Evolutionary conservation across 1,140 invertebrate species (phyloP).

Genomic region (Archivesica marissinica): DNA sequence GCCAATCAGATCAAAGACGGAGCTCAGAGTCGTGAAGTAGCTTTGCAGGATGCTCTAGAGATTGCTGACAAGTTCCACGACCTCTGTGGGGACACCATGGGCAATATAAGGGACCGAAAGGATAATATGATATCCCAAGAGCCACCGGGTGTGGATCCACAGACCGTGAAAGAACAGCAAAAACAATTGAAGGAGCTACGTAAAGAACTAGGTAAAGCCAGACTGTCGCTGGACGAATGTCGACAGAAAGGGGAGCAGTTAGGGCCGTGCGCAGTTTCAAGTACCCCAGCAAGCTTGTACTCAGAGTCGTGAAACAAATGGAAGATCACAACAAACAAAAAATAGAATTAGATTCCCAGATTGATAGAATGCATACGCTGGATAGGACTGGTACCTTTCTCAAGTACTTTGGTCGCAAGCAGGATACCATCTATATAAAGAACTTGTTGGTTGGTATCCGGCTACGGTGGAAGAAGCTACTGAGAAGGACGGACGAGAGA

Average conservation of each 20-base stretch:
- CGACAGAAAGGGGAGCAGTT: conserved; percentile 95
- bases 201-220: conserved; percentile 95
- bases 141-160: conserved; percentile 91
- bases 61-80: conserved; percentile 97
- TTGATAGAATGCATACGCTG: conserved; percentile 96
- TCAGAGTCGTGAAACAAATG: conserved; percentile 95
- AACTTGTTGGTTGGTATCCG: conserved; percentile 98
- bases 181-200: conserved; percentile 96
- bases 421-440: conserved; percentile 99
- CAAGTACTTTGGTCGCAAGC: conserved; percentile 99
- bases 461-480: conserved; percentile 97
- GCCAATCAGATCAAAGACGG: conserved; percentile 96
- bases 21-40: conserved; percentile 91
- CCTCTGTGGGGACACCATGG: conserved; percentile 95
- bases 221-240: conserved; percentile 96
- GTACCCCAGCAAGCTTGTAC: conserved; percentile 96
- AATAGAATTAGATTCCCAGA: conserved; percentile 95
- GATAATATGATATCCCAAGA: conserved; percentile 95
- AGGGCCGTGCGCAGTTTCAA: conserved; percentile 92
- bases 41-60: conserved; percentile 93
- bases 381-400: conserved; percentile 99
- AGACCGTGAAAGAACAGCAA: conserved; percentile 94
- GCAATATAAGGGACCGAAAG: conserved; percentile 93
- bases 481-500: conserved; percentile 90
- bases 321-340: conserved; percentile 98